Percentiles rank a stretch among this genome's conserved stretches.
These are phyloP conservation scores for Motacilla tschutschensis DNA, from an alignment of 2,113 vertebrate species.

Conservation along the genomic window DNA sequence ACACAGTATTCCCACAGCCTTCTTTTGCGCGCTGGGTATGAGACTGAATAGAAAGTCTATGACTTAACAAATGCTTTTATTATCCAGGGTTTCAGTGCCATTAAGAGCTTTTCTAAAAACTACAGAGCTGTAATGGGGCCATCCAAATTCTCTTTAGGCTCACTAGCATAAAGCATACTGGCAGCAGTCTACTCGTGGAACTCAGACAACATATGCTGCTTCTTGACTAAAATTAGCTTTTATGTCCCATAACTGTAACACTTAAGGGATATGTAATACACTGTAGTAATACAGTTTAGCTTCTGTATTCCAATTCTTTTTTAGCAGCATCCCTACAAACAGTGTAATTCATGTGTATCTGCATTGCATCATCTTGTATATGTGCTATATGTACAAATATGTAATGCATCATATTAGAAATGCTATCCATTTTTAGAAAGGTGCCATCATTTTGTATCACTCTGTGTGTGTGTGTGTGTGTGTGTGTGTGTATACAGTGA, in stretches of 20 bases:
- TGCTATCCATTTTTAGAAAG: neutral
- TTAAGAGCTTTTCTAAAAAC: conserved; percentile 22
- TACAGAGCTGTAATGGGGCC: neutral
- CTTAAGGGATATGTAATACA: neutral
- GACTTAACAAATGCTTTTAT: conserved; percentile 47
- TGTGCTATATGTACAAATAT: neutral
- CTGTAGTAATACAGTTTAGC: neutral
- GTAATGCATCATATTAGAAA: neutral
- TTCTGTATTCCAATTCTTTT: neutral
- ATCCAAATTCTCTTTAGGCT: conserved; percentile 27
- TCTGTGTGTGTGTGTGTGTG: neutral
- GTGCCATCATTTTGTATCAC: neutral
- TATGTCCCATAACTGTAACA: neutral
- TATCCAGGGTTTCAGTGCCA: conserved; percentile 19
- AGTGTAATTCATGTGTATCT: neutral
- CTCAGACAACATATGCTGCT: neutral
- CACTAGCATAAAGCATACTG: neutral
- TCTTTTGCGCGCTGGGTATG: neutral
- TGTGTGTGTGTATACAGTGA: neutral
- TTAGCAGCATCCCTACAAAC: neutral
- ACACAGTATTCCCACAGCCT: conserved; percentile 51
- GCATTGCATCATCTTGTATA: neutral
- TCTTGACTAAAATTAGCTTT: conserved; percentile 25
- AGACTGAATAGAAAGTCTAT: conserved; percentile 14
- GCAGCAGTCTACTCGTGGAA: neutral